Base-by-base conservation (phyloP, 1,140 invertebrate genomes). In the Yoshiicerus persimilis region DNA sequence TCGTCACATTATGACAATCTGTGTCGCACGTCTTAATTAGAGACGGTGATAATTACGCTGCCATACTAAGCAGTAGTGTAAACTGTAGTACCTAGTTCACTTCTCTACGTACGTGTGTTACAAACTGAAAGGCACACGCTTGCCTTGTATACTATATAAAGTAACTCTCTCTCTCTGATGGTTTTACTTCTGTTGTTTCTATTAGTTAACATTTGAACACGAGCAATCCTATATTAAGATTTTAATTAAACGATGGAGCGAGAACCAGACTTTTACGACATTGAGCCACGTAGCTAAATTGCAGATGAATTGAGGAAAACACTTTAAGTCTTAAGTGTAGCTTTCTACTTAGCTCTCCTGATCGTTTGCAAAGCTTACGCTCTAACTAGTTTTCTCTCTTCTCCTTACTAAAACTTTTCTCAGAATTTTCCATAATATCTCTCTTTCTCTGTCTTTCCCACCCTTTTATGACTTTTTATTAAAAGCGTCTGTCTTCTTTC, bases 1-100 rank as follows among this genome's bases (percentile, higher is more conserved):
- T 75, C 87, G 86, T 90, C 86, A 90, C 90, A 90, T 90, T 90
- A 90, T 90, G 90, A 90, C 90, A 90, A 90, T 90, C 90, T 90
- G 90, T 84, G 86, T 87, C 89, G n/a, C 90, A 41, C 86, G 87
- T 90, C 89, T 90, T 90, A 90, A 90, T 90, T 90, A 88, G 90
- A 88, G 86, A 85, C 88, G 64, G 75, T 88, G 70, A 88, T 90
- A 89, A 90, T 89, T 89, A 89, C 87, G 62, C 34, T 86, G 25
- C 64, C 88, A 32, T 20, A 20, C 11, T 30, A 20, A 70, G 66
- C 32, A 38, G 75, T 80, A 80, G 56, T 16, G 20, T 5, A 4
- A 64, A 20, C 41, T 16, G 41, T 47, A 41, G 41, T 47, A 16
- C n/a, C n/a, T n/a, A n/a, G 47, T 80, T 27, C 10, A 62, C 36